phyloP scores from a whole-genome alignment of 2,888 invertebrate species.

The Cheilosia grossa region DNA sequence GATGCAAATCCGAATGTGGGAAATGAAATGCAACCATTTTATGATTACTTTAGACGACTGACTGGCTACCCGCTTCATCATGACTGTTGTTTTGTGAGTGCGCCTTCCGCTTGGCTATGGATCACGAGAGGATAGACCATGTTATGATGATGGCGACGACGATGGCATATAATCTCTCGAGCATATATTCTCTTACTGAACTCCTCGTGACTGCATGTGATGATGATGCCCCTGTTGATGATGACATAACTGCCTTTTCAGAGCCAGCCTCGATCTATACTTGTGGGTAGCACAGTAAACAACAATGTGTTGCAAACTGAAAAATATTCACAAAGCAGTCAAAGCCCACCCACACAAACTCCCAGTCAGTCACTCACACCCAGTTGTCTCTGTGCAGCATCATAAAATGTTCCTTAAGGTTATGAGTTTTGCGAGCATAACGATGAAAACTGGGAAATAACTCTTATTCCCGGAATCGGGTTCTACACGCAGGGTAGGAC shows the following conservation, averaged over 20 bases:
- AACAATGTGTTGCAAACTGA: conserved; percentile 72
- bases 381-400: conserved; percentile 32
- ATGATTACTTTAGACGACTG: conserved; percentile 66
- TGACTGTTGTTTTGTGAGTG: conserved; percentile 24
- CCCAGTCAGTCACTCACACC: background rate
- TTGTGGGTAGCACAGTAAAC: conserved; percentile 59
- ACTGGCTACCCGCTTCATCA: conserved; percentile 16
- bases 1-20: conserved; percentile 67
- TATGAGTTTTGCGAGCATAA: conserved; percentile 55
- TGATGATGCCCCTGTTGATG: conserved; percentile 32
- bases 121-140: background rate
- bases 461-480: conserved; percentile 33
- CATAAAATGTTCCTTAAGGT: conserved; percentile 60
- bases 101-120: background rate
- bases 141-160: conserved; percentile 25
- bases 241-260: conserved; percentile 47
- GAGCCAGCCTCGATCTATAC: conserved; percentile 38
- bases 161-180: conserved; percentile 42
- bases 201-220: conserved; percentile 34
- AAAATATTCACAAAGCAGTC: conserved; percentile 58
- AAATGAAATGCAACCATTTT: conserved; percentile 73
- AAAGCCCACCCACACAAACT: background rate
- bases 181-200: conserved; percentile 34
- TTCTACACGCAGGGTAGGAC: background rate
- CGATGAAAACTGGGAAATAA: conserved; percentile 52